phyloP scores from a whole-genome alignment of 2,113 vertebrate species.

The Tetraodon nigroviridis region DNA sequence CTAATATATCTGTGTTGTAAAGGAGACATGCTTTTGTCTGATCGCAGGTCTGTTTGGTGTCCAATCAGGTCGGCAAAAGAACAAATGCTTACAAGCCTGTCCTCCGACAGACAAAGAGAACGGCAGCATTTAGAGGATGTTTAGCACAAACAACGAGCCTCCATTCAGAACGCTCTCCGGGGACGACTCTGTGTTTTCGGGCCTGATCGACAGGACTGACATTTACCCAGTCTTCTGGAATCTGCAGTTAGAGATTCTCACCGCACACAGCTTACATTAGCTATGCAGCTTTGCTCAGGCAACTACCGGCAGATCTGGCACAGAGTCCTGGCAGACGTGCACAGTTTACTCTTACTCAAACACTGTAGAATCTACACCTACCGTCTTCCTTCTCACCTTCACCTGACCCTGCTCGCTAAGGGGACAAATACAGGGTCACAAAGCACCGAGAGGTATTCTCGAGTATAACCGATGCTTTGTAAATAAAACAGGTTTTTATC shows the following conservation, averaged over 20 bases:
- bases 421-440: no score
- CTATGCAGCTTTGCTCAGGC: conserved; percentile 32
- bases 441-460: no score
- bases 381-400: no score
- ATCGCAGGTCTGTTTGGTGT: neutral
- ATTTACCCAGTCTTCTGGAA: conserved; percentile 64
- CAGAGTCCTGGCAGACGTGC: neutral
- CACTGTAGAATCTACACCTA: no score
- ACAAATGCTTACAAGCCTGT: conserved; percentile 24
- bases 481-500: no score
- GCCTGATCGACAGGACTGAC: conserved; percentile 67
- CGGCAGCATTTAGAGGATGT: conserved; percentile 27
- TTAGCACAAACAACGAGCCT: conserved; percentile 56
- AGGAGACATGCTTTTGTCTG: neutral
- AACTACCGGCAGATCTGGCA: conserved; percentile 24
- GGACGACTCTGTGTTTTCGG: conserved; percentile 50
- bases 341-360: no score
- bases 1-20: neutral
- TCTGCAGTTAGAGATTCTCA: conserved; percentile 47
- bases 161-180: conserved; percentile 54
- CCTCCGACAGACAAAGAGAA: conserved; percentile 14
- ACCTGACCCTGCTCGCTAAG: no score
- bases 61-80: neutral
- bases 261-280: conserved; percentile 50
- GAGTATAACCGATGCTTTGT: no score